Percentiles rank a stretch among this genome's conserved stretches.
phyloP scores from a whole-genome alignment of 2,113 vertebrate species.

The Leucosticte australis region DNA sequence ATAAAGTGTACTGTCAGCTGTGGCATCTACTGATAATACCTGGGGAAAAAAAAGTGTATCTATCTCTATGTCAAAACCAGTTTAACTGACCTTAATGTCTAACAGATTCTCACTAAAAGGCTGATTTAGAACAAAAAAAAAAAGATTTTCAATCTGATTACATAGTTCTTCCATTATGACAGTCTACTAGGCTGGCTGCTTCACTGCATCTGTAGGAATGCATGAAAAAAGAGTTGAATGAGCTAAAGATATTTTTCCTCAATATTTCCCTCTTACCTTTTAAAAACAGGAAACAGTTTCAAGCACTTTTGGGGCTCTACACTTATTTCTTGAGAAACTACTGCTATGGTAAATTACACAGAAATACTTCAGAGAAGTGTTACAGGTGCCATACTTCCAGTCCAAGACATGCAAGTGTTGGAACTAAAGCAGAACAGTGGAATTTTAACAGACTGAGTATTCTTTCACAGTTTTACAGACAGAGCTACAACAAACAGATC shows the following conservation, averaged over 20 bases:
- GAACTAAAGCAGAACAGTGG: neutral
- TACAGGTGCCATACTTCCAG: neutral
- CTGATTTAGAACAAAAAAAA: neutral
- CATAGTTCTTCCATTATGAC: neutral
- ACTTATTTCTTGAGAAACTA: neutral
- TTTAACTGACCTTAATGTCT: neutral
- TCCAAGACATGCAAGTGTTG: neutral
- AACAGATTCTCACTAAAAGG: neutral
- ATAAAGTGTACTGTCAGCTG: neutral
- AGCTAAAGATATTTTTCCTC: neutral
- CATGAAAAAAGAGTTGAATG: neutral
- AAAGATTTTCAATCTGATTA: neutral
- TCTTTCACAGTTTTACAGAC: neutral
- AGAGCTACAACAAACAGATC: neutral
- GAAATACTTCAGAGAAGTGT: neutral
- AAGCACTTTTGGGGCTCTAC: neutral
- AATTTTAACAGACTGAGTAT: neutral
- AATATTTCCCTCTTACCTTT: neutral
- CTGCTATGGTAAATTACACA: neutral
- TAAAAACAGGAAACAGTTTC: neutral
- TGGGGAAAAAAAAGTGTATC: neutral
- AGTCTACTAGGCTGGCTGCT: neutral
- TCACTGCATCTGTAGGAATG: neutral
- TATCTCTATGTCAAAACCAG: neutral
- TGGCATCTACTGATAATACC: neutral